Base-by-base conservation (phyloP, 2,113 vertebrate species). In the Orycteropus afer region DNA sequence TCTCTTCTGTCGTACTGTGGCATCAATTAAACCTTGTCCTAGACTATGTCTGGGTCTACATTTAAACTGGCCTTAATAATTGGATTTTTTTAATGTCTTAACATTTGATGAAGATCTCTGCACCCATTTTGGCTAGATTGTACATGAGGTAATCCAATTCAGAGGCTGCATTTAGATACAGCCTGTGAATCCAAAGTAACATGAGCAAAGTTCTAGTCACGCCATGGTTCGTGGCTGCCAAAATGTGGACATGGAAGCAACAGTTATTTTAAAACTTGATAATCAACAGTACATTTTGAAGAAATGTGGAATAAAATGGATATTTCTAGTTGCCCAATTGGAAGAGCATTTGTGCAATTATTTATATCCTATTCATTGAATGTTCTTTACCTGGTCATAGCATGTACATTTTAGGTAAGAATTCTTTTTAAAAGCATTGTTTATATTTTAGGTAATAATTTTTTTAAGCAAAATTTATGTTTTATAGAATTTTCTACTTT, bases 171-270 rank as follows among this genome's bases (percentile, higher is more conserved):
- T 97, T 97, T 97, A 97, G 96, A 97, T 91, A 96, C 96, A 97
- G 96, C 92, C 94, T 97, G 94, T 90, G 95, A 97, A 97, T 97
- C 88, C 92, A 95, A 97, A 97, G 96, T 94, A 97, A 97, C 96
- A 97, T 82, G 96, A 97, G 96, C 97, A 97, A 97, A 97, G 97
- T 96, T 95, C 96, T 95, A 97, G 97, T 97, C 97, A 97, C 96
- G 97, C 97, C 97, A 97, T 83, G 71, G 97, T 95, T 90, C 92
- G 80, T 93, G 90, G 91, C 96, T 97, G 97, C 97, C 97, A 97
- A 96, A 97, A 93, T 93, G 96, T 97, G 97, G 97, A 97, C 97
- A 97, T 92, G 82, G 96, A 97, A 95, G 90, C 94, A 95, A 89
- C 90, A 96, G 97, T 95, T 97, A 97, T 97, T 97, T 97, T 97